Conservation (phyloP, 2,888 invertebrate genomes). For the Pheosia tremula region DNA sequence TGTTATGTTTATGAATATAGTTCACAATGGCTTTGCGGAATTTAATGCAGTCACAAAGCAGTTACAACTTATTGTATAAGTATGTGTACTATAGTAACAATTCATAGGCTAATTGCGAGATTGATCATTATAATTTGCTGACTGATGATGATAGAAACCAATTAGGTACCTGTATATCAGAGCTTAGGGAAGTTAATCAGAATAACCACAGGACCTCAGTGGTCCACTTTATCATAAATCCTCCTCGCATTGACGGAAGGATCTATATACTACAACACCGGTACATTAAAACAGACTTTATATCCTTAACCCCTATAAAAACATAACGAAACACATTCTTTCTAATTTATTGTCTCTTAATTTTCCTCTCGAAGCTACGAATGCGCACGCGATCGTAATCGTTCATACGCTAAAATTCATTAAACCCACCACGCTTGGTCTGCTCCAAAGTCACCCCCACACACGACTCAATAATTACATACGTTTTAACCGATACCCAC, state of each 20-base stretch:
- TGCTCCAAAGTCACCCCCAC: constrained; percentile 62
- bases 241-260: too few species aligned
- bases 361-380: constrained; percentile 45
- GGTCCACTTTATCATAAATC: too few species aligned
- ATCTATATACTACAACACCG: too few species aligned
- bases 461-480: constrained; percentile 77
- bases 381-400: constrained; percentile 55
- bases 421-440: constrained; percentile 74
- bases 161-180: too few species aligned
- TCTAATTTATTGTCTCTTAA: constrained; percentile 33
- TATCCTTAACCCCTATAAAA: not conserved
- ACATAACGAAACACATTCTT: constrained; percentile 15
- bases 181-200: too few species aligned
- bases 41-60: not conserved
- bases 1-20: constrained; percentile 18
- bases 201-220: too few species aligned
- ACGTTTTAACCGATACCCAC: constrained; percentile 79
- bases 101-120: too few species aligned
- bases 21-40: not conserved
- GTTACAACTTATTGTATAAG: too few species aligned
- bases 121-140: too few species aligned
- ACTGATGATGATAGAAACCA: too few species aligned
- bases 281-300: too few species aligned
- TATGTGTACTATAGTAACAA: too few species aligned
- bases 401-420: constrained; percentile 72